Percentiles rank a stretch among this genome's conserved stretches.
Conservation (phyloP, 2,797 vertebrate species). For the Spatula clypeata region DNA sequence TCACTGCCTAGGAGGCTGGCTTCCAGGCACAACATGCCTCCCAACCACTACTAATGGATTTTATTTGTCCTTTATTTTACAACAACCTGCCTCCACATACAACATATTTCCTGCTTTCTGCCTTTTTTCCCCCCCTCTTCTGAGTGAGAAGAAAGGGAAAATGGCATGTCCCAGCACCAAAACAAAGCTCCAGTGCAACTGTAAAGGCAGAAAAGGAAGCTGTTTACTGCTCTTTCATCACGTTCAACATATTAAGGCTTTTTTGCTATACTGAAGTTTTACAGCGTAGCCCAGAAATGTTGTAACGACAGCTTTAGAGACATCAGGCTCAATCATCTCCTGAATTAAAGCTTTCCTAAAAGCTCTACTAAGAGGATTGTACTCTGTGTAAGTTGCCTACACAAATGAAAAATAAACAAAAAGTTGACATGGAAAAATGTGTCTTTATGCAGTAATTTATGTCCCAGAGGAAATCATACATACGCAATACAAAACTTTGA, state of each 20-base stretch:
- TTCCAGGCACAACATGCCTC: not conserved
- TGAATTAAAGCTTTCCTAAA: constrained; percentile 57
- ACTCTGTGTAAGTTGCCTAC: constrained; percentile 8
- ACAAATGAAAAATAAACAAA: constrained; percentile 28
- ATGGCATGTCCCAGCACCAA: not conserved
- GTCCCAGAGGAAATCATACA: constrained; percentile 35
- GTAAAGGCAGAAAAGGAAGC: not conserved
- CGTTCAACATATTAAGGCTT: not conserved
- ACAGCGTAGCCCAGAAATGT: not conserved
- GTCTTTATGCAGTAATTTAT: not conserved
- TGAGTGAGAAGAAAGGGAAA: not conserved
- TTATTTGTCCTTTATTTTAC: not conserved
- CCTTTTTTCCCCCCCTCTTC: not conserved
- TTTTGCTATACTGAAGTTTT: constrained; percentile 7
- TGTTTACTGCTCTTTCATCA: not conserved
- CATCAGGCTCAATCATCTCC: constrained; percentile 37
- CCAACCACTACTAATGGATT: not conserved
- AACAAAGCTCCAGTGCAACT: not conserved
- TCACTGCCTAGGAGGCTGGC: not conserved
- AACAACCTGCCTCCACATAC: not conserved
- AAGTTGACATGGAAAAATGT: not conserved
- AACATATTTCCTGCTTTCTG: not conserved
- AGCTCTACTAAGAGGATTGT: constrained; percentile 70
- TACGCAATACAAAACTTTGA: not conserved
- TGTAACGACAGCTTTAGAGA: constrained; percentile 41